A percentile compares a stretch with the other conserved stretches of the same genome.
Conservation (phyloP, 2,113 vertebrate genomes). For the Pelusios castaneus region DNA sequence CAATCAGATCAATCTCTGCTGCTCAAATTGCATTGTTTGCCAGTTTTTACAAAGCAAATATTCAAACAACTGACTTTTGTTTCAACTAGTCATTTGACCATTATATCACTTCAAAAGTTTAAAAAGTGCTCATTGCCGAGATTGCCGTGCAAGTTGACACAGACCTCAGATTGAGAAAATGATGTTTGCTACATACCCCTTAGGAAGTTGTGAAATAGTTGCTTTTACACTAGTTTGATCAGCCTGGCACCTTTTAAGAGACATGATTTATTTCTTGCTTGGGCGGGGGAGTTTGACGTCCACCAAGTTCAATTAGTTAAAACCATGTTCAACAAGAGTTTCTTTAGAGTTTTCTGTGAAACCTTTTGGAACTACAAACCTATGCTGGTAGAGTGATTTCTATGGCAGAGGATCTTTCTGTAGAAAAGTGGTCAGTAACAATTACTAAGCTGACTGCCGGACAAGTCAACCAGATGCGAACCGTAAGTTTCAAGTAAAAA, state of each 20-base stretch:
- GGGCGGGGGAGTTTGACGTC: not conserved
- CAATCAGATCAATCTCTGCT: not conserved
- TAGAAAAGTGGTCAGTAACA: not conserved
- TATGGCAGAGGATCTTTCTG: not conserved
- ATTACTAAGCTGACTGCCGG: not conserved
- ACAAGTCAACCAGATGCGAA: not conserved
- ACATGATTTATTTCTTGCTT: not conserved
- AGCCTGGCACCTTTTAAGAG: not conserved
- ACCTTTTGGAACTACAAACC: not conserved
- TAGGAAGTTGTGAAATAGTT: not conserved
- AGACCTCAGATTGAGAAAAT: not conserved
- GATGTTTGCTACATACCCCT: not conserved
- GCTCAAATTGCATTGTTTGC: not conserved
- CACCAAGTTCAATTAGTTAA: not conserved
- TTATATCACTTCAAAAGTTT: not conserved
- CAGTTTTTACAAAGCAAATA: not conserved
- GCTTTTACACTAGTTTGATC: not conserved
- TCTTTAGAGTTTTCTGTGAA: not conserved
- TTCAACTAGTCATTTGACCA: not conserved
- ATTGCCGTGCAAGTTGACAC: not conserved
- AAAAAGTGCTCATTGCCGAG: not conserved
- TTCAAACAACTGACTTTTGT: not conserved
- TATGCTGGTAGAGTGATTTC: not conserved
- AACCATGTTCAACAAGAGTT: not conserved
- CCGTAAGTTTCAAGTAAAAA: not conserved